Conservation (phyloP, 2,888 invertebrate genomes). For the Chironomus tentans region DNA sequence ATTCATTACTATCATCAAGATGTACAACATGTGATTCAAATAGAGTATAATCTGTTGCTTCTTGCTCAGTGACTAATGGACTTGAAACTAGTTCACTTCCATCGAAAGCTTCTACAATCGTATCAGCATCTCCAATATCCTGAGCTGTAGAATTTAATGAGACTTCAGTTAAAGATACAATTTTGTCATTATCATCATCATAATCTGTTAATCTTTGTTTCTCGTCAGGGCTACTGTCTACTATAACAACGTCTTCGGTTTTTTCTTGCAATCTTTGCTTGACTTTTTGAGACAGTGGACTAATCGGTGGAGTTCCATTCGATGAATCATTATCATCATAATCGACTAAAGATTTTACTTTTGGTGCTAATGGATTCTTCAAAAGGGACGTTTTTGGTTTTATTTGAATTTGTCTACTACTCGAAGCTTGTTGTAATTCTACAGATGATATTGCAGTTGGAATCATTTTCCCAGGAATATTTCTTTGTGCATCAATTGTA, state of each 20-base stretch:
- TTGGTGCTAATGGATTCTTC: conserved; percentile 34
- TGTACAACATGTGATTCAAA: conserved; percentile 54
- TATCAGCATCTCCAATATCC: conserved; percentile 48
- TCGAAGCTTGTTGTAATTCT: conserved; percentile 43
- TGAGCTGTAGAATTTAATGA: conserved; percentile 51
- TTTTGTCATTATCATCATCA: conserved; percentile 50
- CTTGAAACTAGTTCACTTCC: conserved; percentile 51
- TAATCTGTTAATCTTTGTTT: conserved; percentile 48
- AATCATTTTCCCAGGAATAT: conserved; percentile 41
- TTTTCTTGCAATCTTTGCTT: conserved; percentile 32
- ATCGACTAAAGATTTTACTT: conserved; percentile 46
- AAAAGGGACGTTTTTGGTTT: conserved; percentile 45
- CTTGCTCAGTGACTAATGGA: conserved; percentile 45
- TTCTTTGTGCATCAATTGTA: conserved; percentile 28
- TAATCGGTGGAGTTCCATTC: conserved; percentile 48
- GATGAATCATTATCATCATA: conserved; percentile 53
- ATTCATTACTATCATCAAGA: conserved; percentile 49
- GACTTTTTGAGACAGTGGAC: conserved; percentile 40
- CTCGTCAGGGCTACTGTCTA: conserved; percentile 40
- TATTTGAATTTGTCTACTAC: conserved; percentile 48
- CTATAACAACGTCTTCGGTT: conserved; percentile 32
- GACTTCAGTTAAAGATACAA: conserved; percentile 45
- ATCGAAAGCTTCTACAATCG: conserved; percentile 49
- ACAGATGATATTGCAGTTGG: conserved; percentile 38
- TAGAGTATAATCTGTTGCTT: conserved; percentile 52